Percentiles rank a stretch among this genome's conserved stretches.
phyloP scores from a whole-genome alignment of 2,797 vertebrate genomes.

The Argentina silus region DNA sequence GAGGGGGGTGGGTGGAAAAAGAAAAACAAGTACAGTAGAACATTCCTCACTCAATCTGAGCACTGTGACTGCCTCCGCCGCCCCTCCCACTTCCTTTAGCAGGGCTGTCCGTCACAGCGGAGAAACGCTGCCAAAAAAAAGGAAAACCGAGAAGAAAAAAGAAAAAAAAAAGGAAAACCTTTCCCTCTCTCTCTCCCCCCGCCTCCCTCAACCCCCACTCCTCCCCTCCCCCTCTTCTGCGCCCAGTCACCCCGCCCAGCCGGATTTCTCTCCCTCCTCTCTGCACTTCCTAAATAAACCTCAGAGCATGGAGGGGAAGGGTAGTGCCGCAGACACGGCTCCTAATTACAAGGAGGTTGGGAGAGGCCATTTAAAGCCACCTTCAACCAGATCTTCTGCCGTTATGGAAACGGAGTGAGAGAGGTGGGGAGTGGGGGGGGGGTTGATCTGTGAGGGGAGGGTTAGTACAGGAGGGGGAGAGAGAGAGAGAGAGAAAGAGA shows the following conservation, averaged over 20 bases:
- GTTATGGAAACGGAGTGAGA: conserved; percentile 47
- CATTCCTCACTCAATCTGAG: conserved; percentile 78
- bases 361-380: conserved; percentile 68
- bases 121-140: conserved; percentile 60
- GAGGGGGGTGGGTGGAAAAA: conserved; percentile 41
- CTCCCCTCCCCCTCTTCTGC: conserved; percentile 37
- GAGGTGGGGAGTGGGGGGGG: neutral
- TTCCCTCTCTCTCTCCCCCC: neutral
- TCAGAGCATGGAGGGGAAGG: conserved; percentile 64
- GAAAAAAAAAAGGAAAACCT: neutral
- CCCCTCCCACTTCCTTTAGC: conserved; percentile 76
- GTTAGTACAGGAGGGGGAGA: conserved; percentile 10
- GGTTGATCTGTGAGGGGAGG: neutral
- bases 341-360: conserved; percentile 65
- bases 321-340: conserved; percentile 66
- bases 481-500: conserved; percentile 16
- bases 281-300: conserved; percentile 81
- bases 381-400: conserved; percentile 52
- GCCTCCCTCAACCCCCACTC: neutral
- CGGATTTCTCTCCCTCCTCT: conserved; percentile 70
- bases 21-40: conserved; percentile 74
- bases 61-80: conserved; percentile 59
- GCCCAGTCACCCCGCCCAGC: conserved; percentile 65
- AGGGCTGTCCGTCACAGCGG: conserved; percentile 63
- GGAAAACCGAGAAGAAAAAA: neutral